phyloP scores from a whole-genome alignment of 2,113 vertebrate genomes.

The Pseudorasbora parva region DNA sequence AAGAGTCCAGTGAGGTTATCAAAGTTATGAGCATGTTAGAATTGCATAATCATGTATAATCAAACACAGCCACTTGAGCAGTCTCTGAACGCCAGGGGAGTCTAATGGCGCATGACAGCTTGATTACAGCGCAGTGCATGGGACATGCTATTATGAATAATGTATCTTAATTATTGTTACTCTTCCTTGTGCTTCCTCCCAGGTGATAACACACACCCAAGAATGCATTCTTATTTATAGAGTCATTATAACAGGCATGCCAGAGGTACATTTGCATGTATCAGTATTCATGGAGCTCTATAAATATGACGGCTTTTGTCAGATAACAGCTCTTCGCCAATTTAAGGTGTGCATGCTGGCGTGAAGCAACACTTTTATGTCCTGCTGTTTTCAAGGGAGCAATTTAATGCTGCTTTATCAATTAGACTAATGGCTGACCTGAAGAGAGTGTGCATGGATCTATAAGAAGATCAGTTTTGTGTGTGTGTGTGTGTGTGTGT shows the following conservation, averaged over 20 bases:
- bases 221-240: constrained; percentile 31
- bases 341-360: constrained; percentile 12
- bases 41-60: constrained; percentile 27
- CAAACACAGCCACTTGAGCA: constrained; percentile 15
- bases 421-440: constrained; percentile 15
- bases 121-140: constrained; percentile 15
- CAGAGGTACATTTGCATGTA: constrained; percentile 26
- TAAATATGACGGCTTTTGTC: constrained; percentile 33
- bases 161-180: constrained; percentile 35
- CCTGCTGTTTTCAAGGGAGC: not conserved
- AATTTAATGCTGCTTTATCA: constrained; percentile 27
- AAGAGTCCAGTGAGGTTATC: not conserved
- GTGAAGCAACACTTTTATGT: constrained; percentile 6
- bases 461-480: not conserved
- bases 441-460: not conserved
- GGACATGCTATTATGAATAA: constrained; percentile 33
- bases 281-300: constrained; percentile 31
- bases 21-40: constrained; percentile 13
- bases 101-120: constrained; percentile 28
- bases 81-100: constrained; percentile 1
- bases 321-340: constrained; percentile 4
- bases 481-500: not conserved
- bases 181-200: constrained; percentile 14
- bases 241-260: not conserved
- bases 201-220: not conserved